Base-by-base conservation (phyloP, 2,113 vertebrate species). In the Ptyas mucosa region DNA sequence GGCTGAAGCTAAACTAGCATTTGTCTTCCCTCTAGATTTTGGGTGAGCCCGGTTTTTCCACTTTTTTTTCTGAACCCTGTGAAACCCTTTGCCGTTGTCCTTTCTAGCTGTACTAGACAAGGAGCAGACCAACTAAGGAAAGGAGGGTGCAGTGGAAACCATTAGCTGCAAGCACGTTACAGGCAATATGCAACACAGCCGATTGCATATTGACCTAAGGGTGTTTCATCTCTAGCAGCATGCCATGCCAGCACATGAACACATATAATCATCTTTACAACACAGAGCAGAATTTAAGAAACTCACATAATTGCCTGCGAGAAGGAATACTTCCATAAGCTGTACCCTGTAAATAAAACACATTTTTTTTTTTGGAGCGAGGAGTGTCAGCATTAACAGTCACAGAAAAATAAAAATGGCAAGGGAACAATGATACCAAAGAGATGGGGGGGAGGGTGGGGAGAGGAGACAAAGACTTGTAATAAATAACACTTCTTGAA, bases 311-410 rank as follows among this genome's bases (percentile, higher is more conserved):
- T 96, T 97, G 98, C 95, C 97, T 98, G 98, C 97, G 97, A 97
- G 98, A 98, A 97, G 98, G 96, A 96, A 97, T 97, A 97, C 97
- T 97, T 97, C 97, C 97, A 97, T 97, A 97, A 97, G 98, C 96
- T 96, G 97, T 97, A 97, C 97, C 97, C 98, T 98, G 98, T 95
- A 98, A 98, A 97, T 96, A 98, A 98, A 98, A 98, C 97, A 98
- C 95, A 98, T 96, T 96, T 97, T 95, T 64, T 64, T 95, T 96
- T 97, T 95, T 97, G 95, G 97, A 98, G 97, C 94, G 97, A 97
- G 96, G 95, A 95, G 97, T 96, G 96, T 97, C 94, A 97, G 96
- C 92, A 96, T 97, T 95, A 97, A 96, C 95, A 97, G 96, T 92
- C 95, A 94, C 85, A 97, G 95, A 97, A 96, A 94, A 96, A 54